Conservation (phyloP, 1,140 invertebrate species). For the Nilaparvata lugens region DNA sequence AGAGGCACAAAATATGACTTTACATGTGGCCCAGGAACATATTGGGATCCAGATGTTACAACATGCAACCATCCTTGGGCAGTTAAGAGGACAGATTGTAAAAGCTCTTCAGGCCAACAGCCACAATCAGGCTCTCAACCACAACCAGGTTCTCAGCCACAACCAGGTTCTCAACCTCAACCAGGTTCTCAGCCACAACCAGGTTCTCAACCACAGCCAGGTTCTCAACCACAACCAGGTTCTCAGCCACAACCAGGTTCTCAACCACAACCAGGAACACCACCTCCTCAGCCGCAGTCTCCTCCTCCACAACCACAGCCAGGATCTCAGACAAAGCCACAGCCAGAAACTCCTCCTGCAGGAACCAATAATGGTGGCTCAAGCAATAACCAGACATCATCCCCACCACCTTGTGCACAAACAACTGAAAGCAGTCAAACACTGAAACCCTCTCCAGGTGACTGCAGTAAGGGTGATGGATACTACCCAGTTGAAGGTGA, state of each 20-base stretch:
- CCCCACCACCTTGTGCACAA: not conserved
- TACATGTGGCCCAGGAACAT: slow-evolving; percentile 36
- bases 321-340: not conserved
- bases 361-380: not conserved
- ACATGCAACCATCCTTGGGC: slow-evolving; percentile 41
- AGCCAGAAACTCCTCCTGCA: not conserved
- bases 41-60: slow-evolving; percentile 38
- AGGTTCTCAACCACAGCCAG: not conserved
- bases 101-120: not conserved
- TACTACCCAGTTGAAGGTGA: slow-evolving; percentile 47
- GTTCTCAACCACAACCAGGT: slow-evolving; percentile 1
- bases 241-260: slow-evolving; percentile 2
- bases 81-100: slow-evolving; percentile 27
- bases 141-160: not conserved
- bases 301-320: not conserved
- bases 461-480: slow-evolving; percentile 32
- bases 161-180: not conserved
- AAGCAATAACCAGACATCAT: not conserved
- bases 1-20: slow-evolving; percentile 38
- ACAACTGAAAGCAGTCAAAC: not conserved
- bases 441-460: not conserved
- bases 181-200: not conserved
- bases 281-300: not conserved
- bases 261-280: not conserved
- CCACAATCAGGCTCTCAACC: not conserved